phyloP scores from a whole-genome alignment of 2,888 invertebrate genomes.

The Ariolimax columbianus region DNA sequence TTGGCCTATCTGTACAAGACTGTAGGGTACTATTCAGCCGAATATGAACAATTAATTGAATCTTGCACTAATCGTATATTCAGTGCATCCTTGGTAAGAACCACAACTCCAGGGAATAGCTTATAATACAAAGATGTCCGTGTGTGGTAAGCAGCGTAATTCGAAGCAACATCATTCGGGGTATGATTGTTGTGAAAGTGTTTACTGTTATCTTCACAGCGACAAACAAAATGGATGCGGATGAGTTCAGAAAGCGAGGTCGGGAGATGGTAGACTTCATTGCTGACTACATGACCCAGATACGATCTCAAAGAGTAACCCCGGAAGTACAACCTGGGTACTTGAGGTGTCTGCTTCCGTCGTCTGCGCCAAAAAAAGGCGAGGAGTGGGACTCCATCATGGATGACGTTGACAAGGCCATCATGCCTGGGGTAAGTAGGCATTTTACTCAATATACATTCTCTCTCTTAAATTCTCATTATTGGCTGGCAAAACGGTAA shows the following conservation, averaged over 20 bases:
- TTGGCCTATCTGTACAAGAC: too few species aligned
- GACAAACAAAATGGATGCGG: constrained; percentile 67
- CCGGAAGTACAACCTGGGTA: constrained; percentile 77
- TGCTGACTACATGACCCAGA: constrained; percentile 76
- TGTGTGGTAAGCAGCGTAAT: too few species aligned
- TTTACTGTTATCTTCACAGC: background rate
- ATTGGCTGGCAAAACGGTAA: too few species aligned
- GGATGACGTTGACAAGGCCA: constrained; percentile 75
- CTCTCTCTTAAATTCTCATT: too few species aligned
- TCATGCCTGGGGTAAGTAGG: constrained; percentile 76
- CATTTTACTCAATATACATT: background rate
- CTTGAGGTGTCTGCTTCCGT: constrained; percentile 72
- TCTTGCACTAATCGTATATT: too few species aligned
- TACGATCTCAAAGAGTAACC: constrained; percentile 68
- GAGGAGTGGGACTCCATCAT: constrained; percentile 75
- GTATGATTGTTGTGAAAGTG: too few species aligned
- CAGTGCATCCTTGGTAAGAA: too few species aligned
- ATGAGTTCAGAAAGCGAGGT: constrained; percentile 76
- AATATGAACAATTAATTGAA: too few species aligned
- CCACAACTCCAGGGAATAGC: too few species aligned
- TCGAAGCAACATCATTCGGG: too few species aligned
- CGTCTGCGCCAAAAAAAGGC: constrained; percentile 71
- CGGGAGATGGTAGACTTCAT: constrained; percentile 78
- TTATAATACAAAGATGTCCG: too few species aligned
- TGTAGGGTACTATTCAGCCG: too few species aligned